Evolutionary conservation across 2,113 vertebrate genomes (phyloP), one percentile per base, ranked within the genome.

Genomic region (Labeo catla): DNA sequence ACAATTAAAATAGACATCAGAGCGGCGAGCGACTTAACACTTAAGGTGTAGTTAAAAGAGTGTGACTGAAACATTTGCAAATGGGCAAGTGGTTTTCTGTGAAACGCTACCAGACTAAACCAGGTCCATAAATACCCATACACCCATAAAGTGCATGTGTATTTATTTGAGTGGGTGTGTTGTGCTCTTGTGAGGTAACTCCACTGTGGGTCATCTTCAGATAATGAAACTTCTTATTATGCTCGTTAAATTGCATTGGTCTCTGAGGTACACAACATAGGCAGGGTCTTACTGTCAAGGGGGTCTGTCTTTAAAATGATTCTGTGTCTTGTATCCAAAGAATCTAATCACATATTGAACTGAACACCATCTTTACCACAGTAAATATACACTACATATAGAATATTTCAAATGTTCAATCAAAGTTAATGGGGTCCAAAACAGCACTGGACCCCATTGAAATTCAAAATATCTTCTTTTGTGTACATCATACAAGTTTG

Each of bases 1-100:
- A 90, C 77, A 86, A 91, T 93, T 93, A 93, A 91, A 92, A 89
- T 86, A 91, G 88, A 91, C 84, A 87, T 90, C 84, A 11, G 81
- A 86, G 89, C 85, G 91, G 91, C 92, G 93, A 92, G 91, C 91
- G 88, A 89, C 91, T 90, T 89, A 89, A 90, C 92, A 82, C 80
- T 84, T 87, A 74, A 84, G 84, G 57, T 63, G 66, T 43, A 88
- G 57, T 83, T 85, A 47, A 50, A 88, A 86, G 39, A 81, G 66
- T 57, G 65, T 52, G 80, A 68, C 59, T 66, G n/a, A 70, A 47
- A 81, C 78, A 36, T 77, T 77, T 34, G 76, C 23, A 77, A 77
- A 28, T 77, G 49, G 49, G 23, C 76, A 54, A 21, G 76, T 39
- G 77, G 16, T 12, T 80, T 61, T 80, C 21, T 43, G 77, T 34